Percentiles rank a stretch among this genome's conserved stretches.
Conservation (phyloP, 2,797 vertebrate genomes). For the Notoglanidium macrostoma region DNA sequence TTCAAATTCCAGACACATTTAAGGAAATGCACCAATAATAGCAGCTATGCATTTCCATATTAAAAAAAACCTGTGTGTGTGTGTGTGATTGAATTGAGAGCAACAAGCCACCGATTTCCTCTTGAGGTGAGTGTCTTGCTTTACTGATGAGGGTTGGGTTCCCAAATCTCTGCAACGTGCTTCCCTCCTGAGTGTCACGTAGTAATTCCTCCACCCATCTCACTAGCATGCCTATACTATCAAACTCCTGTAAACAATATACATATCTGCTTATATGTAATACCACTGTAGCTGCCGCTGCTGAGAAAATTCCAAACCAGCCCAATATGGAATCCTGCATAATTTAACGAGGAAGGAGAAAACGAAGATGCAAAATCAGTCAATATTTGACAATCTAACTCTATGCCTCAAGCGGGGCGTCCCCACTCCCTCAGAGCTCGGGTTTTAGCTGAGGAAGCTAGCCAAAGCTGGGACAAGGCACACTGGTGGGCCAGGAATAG, state of each 20-base stretch:
- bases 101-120: slow-evolving; percentile 50
- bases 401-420: slow-evolving; percentile 36
- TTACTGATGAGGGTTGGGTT: slow-evolving; percentile 43
- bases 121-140: slow-evolving; percentile 36
- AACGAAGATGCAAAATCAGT: slow-evolving; percentile 31
- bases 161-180: slow-evolving; percentile 33
- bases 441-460: slow-evolving; percentile 73
- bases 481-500: slow-evolving; percentile 92
- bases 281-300: not conserved
- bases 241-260: slow-evolving; percentile 42
- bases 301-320: slow-evolving; percentile 30
- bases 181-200: slow-evolving; percentile 41
- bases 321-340: slow-evolving; percentile 26
- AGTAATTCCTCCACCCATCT: slow-evolving; percentile 40
- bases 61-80: slow-evolving; percentile 31
- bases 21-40: slow-evolving; percentile 72
- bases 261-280: slow-evolving; percentile 21
- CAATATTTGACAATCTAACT: slow-evolving; percentile 41
- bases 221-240: slow-evolving; percentile 30
- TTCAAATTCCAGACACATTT: slow-evolving; percentile 74
- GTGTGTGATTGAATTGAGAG: slow-evolving; percentile 35
- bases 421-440: slow-evolving; percentile 50
- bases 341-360: slow-evolving; percentile 29
- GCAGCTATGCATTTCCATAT: slow-evolving; percentile 67
- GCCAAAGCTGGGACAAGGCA: slow-evolving; percentile 70